phyloP scores from a whole-genome alignment of 2,113 vertebrate genomes.

The Nestor notabilis region DNA sequence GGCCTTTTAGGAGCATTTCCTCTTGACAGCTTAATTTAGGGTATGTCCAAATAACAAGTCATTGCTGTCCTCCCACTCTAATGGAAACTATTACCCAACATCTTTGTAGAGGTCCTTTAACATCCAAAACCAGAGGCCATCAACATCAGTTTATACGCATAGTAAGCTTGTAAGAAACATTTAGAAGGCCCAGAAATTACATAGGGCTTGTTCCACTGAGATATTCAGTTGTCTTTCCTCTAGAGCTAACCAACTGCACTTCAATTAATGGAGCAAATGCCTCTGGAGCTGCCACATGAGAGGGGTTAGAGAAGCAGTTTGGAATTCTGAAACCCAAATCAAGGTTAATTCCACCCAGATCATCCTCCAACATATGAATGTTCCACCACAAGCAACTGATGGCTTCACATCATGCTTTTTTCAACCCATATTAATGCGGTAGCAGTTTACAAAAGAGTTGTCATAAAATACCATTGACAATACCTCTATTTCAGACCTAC shows the following conservation, averaged over 20 bases:
- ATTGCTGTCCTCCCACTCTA: background rate
- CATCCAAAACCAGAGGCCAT: background rate
- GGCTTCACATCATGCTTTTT: background rate
- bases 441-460: background rate
- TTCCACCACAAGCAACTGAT: background rate
- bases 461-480: background rate
- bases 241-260: background rate
- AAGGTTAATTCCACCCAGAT: background rate
- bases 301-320: accelerated
- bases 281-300: accelerated
- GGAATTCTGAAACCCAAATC: background rate
- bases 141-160: accelerated
- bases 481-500: background rate
- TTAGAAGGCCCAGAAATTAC: background rate
- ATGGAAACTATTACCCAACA: background rate
- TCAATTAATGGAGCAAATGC: background rate
- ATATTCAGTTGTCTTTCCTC: background rate
- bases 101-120: background rate
- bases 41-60: background rate
- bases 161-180: background rate
- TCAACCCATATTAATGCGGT: accelerated
- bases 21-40: background rate
- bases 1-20: background rate
- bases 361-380: background rate
- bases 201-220: background rate